A percentile compares a stretch with the other conserved stretches of the same genome.
phyloP scores from a whole-genome alignment of 1,140 invertebrate genomes.

The Brachionus rotundiformis region DNA sequence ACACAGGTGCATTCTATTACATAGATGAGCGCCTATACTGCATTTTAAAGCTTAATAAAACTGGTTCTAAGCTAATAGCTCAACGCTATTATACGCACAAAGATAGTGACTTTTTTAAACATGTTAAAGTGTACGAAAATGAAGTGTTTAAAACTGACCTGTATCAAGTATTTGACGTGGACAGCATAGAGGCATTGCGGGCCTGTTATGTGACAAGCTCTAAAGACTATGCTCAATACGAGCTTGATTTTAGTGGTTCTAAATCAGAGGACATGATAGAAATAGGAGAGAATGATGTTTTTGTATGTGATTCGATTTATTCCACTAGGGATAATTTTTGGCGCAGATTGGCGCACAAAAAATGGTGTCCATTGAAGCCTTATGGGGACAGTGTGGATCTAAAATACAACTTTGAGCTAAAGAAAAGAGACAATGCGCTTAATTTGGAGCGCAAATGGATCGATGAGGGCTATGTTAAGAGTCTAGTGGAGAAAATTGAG shows the following conservation, averaged over 20 bases:
- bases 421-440: background rate
- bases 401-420: conserved; percentile 6
- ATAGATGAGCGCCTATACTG: background rate
- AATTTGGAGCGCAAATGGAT: background rate
- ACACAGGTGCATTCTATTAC: background rate
- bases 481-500: background rate
- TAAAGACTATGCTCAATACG: conserved; percentile 14
- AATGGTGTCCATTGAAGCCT: conserved; percentile 31
- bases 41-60: background rate
- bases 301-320: conserved; percentile 34
- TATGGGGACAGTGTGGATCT: background rate
- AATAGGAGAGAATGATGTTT: background rate
- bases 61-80: background rate
- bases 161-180: background rate
- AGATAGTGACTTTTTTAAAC: background rate
- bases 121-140: background rate
- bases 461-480: background rate
- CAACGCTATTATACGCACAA: background rate
- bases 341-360: background rate
- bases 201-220: background rate
- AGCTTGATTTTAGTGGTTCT: background rate
- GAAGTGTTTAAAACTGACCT: conserved; percentile 28
- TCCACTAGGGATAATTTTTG: background rate
- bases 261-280: background rate
- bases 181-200: background rate